Evolutionary conservation across 2,797 vertebrate species (phyloP).

Genomic region (Pseudochromis fuscus): DNA sequence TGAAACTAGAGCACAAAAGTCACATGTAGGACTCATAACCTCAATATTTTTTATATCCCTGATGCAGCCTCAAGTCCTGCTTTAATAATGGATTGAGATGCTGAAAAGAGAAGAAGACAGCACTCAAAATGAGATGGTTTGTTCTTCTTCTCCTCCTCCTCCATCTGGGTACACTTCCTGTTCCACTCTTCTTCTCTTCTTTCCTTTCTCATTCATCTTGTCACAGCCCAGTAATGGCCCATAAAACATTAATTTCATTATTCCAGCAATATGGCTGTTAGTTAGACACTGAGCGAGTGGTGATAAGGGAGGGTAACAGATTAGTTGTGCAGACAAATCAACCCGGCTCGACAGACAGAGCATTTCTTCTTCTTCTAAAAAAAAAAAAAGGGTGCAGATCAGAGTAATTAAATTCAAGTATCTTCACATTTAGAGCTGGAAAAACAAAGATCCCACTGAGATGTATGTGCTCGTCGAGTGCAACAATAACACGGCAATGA

Average conservation of each 20-base stretch:
- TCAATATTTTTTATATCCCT: neutral
- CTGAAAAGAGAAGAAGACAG: constrained; percentile 6
- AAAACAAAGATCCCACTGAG: no score
- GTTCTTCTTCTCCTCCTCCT: constrained; percentile 36
- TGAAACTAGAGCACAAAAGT: neutral
- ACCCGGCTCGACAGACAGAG: constrained; percentile 26
- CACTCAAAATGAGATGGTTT: constrained; percentile 15
- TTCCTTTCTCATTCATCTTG: constrained; percentile 60
- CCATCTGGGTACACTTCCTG: constrained; percentile 38
- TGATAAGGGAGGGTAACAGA: constrained; percentile 35
- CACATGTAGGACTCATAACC: neutral
- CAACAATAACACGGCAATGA: no score
- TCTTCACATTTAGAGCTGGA: neutral
- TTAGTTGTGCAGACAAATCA: constrained; percentile 57
- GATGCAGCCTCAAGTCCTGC: neutral
- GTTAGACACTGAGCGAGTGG: constrained; percentile 40
- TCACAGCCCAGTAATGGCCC: constrained; percentile 74
- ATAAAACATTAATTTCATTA: constrained; percentile 82
- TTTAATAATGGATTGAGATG: constrained; percentile 7
- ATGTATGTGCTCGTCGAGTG: no score
- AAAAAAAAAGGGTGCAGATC: no score
- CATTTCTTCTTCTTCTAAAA: no score
- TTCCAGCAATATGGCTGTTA: constrained; percentile 68
- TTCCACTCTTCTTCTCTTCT: constrained; percentile 24
- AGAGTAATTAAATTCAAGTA: constrained; percentile 10